Evolutionary conservation across 2,797 vertebrate species (phyloP), one percentile per base, ranked within the genome.

Genomic region (Poeciliopsis infans): DNA sequence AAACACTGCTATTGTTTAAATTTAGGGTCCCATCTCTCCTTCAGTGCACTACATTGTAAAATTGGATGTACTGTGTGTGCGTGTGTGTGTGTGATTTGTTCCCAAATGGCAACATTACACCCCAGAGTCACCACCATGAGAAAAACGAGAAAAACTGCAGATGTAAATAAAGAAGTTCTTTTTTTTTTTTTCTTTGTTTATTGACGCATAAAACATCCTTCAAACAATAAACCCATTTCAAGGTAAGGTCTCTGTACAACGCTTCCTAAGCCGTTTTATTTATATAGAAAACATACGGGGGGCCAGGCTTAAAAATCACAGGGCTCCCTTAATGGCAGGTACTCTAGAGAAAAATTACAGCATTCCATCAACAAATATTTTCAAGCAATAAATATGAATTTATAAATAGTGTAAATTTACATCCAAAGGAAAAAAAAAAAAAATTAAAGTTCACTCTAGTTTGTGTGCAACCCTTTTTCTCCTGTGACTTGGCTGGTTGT

Each of bases 401-500:
- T 98, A 99, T 99, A 99, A 99, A 99, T 99, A 99, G 97, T 98
- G 97, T 98, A 98, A 98, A 99, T 99, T 98, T 99, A 98, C 97
- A 99, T 98, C 97, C 97, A 98, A 97, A 99, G 98, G 83, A 84
- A 96, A 33, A 86, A 89, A 96, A 25, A 41, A 41, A 41, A 41
- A 41, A 33, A 33, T 33, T 3, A 39, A 98, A 97, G 95, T 91
- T 98, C 94, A 39, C 97, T 77, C 97, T 97, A 97, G 96, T 98
- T 97, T 98, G 98, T 99, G 98, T 99, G 98, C 98, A 98, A 99
- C 97, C 97, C 97, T 41, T 43, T 97, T 97, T 97, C 97, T 97
- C 61, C 61, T 97, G 97, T 97, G 97, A 98, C 97, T 98, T 98
- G 92, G 93, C 91, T 94, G 93, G 86, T 93, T 66, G 61, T 11